Evolutionary conservation across 2,113 vertebrate genomes (phyloP).

Genomic region (Carassius gibelio): DNA sequence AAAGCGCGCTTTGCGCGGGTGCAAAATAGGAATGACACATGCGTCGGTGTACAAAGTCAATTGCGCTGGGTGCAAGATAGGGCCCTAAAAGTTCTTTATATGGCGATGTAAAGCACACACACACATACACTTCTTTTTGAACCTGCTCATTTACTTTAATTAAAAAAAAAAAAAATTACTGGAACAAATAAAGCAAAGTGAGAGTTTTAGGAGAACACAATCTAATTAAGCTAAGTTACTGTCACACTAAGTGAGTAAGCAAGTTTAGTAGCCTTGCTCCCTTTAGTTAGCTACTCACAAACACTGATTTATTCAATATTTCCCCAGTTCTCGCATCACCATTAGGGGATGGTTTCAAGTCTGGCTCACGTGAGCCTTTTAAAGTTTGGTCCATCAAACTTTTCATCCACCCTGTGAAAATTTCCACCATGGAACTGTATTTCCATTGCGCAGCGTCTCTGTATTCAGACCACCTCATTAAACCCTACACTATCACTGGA

Average conservation of each 20-base stretch:
- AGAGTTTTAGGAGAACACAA: neutral
- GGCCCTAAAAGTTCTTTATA: too few relatives aligned
- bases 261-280: neutral
- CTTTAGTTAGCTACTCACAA: neutral
- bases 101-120: too few relatives aligned
- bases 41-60: too few relatives aligned
- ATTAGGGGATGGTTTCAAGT: neutral
- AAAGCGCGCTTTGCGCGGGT: too few relatives aligned
- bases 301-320: neutral
- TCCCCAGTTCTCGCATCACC: neutral
- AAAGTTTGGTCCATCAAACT: slow-evolving; percentile 15
- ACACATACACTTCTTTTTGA: neutral
- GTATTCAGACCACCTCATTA: slow-evolving; percentile 29
- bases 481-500: neutral
- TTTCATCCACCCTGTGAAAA: neutral
- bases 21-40: too few relatives aligned
- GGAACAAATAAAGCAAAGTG: too few relatives aligned
- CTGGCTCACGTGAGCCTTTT: neutral
- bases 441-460: neutral
- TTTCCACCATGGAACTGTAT: neutral
- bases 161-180: too few relatives aligned
- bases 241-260: neutral
- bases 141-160: too few relatives aligned
- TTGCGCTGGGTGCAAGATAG: too few relatives aligned
- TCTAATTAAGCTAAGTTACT: neutral